These are phyloP conservation scores for Tryphoninae sp. DNA, from an alignment of 2,888 invertebrate species.

Conservation along the genomic window DNA sequence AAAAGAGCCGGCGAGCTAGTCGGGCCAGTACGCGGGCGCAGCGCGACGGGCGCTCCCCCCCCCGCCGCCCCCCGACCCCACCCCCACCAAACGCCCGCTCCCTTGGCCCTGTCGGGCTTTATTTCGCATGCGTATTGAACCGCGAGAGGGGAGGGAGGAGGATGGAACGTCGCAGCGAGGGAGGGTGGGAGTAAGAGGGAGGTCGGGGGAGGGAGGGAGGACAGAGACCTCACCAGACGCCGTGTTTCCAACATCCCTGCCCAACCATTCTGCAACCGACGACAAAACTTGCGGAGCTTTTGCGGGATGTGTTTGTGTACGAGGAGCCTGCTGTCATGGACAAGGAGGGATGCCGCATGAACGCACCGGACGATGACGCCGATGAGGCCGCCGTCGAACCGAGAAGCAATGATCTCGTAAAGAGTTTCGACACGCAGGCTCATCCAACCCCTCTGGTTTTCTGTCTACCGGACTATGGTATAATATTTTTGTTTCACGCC, in stretches of 20 bases:
- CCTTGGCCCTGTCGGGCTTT: conserved; percentile 64
- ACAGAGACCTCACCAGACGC: conserved; percentile 4
- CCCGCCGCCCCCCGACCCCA: neutral
- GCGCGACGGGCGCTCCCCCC: neutral
- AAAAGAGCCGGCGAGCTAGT: conserved; percentile 75
- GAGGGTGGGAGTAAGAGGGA: neutral
- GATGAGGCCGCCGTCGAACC: neutral
- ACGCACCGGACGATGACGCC: conserved; percentile 22
- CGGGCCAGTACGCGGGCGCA: conserved; percentile 65
- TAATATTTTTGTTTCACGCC: conserved; percentile 15
- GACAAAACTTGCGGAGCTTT: conserved; percentile 13
- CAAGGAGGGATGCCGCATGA: conserved; percentile 8
- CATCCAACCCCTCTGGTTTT: conserved; percentile 13
- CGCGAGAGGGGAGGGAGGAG: conserved; percentile 27
- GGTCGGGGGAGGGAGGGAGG: neutral
- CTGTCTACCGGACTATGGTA: conserved; percentile 4
- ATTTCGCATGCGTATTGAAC: conserved; percentile 80
- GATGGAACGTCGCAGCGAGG: neutral
- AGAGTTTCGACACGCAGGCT: conserved; percentile 11
- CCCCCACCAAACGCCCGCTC: conserved; percentile 71
- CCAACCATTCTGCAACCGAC: conserved; percentile 1
- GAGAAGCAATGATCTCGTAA: conserved; percentile 40
- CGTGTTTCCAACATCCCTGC: conserved; percentile 11
- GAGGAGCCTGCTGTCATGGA: neutral
- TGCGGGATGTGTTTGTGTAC: neutral